A percentile compares a stretch with the other conserved stretches of the same genome.
phyloP scores from a whole-genome alignment of 2,888 invertebrate species.

The Zeuzera pyrina region DNA sequence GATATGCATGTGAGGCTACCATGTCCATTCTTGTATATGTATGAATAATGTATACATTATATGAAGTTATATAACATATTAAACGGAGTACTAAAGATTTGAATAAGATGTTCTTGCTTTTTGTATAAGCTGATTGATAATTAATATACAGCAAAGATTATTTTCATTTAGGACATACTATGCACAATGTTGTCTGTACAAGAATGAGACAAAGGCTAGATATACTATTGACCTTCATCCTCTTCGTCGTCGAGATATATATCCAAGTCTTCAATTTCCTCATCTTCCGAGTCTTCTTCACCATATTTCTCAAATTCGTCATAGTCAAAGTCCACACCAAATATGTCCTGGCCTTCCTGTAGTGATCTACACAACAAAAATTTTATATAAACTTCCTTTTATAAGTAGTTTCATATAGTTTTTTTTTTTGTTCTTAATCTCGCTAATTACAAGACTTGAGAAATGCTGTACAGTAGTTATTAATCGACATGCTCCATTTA shows the following conservation, averaged over 20 bases:
- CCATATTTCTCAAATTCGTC: conserved; percentile 92
- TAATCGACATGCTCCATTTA: neutral
- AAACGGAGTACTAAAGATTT: no score
- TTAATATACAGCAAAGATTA: no score
- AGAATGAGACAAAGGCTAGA: no score
- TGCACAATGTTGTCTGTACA: no score
- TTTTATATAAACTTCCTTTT: no score
- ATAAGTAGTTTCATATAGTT: neutral
- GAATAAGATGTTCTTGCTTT: no score
- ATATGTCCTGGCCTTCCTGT: conserved; percentile 99
- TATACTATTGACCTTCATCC: conserved; percentile 75
- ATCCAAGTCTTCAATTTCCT: conserved; percentile 83
- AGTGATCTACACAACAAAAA: conserved; percentile 74
- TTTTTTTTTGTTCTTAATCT: neutral
- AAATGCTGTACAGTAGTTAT: neutral
- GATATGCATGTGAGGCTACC: no score
- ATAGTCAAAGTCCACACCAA: conserved; percentile 98
- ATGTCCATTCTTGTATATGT: no score
- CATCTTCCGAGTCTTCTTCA: conserved; percentile 89
- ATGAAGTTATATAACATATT: no score
- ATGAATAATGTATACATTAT: no score
- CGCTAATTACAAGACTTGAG: neutral
- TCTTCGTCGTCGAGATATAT: conserved; percentile 86
- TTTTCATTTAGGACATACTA: no score
- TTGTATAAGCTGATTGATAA: no score